phyloP scores from a whole-genome alignment of 2,797 vertebrate genomes.

The Acestrorhynchus altus region DNA sequence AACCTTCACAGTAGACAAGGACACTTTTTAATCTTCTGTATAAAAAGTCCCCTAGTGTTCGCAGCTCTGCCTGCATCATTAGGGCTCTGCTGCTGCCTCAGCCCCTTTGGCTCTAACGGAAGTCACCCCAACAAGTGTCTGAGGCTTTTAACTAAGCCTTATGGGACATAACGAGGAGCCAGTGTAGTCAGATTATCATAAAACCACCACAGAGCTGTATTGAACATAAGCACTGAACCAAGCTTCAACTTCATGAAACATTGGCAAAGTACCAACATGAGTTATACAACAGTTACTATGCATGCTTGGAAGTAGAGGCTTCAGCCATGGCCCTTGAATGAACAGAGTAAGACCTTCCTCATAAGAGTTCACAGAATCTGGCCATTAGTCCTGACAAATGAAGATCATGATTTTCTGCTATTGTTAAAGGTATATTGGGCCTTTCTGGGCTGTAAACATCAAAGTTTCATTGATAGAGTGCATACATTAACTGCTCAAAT shows the following conservation, averaged over 20 bases:
- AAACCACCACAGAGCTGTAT: conserved; percentile 1
- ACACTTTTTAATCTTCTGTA: conserved; percentile 55
- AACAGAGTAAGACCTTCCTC: conserved; percentile 31
- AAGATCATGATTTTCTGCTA: conserved; percentile 32
- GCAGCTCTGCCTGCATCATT: conserved; percentile 47
- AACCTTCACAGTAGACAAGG: conserved; percentile 54
- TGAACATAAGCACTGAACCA: conserved; percentile 24
- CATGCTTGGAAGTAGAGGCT: conserved; percentile 45
- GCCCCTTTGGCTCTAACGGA: conserved; percentile 43
- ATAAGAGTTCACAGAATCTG: conserved; percentile 34
- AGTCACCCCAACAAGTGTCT: conserved; percentile 32
- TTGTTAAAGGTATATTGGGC: conserved; percentile 22
- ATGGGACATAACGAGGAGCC: conserved; percentile 25
- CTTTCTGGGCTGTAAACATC: conserved; percentile 53
- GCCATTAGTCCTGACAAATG: conserved; percentile 40
- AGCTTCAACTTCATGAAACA: conserved; percentile 25
- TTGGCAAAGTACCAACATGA: conserved; percentile 32
- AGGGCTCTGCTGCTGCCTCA: conserved; percentile 34
- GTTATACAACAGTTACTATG: conserved; percentile 8
- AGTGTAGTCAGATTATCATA: not conserved
- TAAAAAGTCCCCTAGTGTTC: conserved; percentile 46
- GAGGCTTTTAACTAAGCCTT: conserved; percentile 27
- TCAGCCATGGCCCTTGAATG: conserved; percentile 23
- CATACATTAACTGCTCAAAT: conserved; percentile 22
- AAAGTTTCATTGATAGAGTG: conserved; percentile 22